Conservation (phyloP, 2,113 vertebrate species). For the Melanotaenia duboulayi region DNA sequence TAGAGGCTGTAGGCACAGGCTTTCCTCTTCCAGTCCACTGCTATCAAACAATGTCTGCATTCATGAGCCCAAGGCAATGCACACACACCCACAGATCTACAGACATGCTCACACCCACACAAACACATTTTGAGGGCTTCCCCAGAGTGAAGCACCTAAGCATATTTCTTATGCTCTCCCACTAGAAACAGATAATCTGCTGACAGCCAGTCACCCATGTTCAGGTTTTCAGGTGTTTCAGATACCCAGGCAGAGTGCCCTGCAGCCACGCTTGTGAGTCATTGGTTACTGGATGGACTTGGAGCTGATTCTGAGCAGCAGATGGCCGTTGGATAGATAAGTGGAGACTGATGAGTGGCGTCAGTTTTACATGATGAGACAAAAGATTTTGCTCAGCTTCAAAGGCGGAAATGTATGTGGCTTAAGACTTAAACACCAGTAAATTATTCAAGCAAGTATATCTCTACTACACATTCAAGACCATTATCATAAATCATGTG, state of each 20-base stretch:
- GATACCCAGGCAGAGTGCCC: conserved; percentile 22
- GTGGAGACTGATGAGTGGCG: conserved; percentile 43
- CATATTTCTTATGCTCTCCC: conserved; percentile 31
- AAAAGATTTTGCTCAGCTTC: conserved; percentile 46
- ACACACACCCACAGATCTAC: conserved; percentile 41
- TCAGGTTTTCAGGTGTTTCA: conserved; percentile 49
- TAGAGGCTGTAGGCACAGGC: conserved; percentile 48
- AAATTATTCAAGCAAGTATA: conserved; percentile 31
- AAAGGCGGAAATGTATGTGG: conserved; percentile 2
- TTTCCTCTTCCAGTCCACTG: conserved; percentile 76
- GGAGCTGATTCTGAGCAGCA: conserved; percentile 60
- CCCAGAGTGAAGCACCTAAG: conserved; percentile 55
- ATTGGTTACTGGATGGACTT: conserved; percentile 48
- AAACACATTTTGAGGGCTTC: conserved; percentile 63
- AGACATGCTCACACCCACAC: conserved; percentile 57
- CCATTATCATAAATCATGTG: neutral
- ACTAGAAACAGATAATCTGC: conserved; percentile 33
- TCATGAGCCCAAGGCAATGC: conserved; percentile 63
- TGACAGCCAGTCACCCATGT: conserved; percentile 18
- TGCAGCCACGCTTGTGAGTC: conserved; percentile 27
- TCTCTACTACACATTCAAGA: neutral
- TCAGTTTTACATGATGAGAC: conserved; percentile 56
- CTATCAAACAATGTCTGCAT: conserved; percentile 79
- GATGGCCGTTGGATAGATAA: conserved; percentile 62
- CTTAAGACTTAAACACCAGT: conserved; percentile 11